Evolutionary conservation across 2,888 invertebrate genomes (phyloP), one percentile per base, ranked within the genome.

Genomic region (Strigamia transsilvanica): DNA sequence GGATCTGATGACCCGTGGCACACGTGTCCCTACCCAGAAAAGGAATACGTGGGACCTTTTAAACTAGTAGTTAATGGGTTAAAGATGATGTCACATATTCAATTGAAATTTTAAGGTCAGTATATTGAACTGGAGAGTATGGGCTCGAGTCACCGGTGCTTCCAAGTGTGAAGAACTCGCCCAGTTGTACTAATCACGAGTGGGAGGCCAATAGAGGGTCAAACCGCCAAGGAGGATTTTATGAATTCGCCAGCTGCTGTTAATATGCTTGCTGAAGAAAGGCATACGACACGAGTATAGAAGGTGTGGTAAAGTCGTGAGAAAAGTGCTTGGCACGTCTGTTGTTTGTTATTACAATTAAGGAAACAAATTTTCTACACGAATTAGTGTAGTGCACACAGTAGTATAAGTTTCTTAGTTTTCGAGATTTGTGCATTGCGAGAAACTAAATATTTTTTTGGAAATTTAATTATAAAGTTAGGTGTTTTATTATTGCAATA

Each of bases 151-250:
- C 73, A 27, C 73, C 23, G 73, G 73, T 73, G 73, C 32, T 27
- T 73, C 73, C 73, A 73, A 73, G 73, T 73, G 73, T 73, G 73
- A 73, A 73, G 73, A 73, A 32, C 73, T 73, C 15, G 32, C 73
- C 73, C 73, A 73, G 73, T 73, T 73, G 73, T 32, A 73, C 73
- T 73, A 73, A 73, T 73, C 73, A 73, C 23, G 73, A 73, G 73
- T 73, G 27, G 23, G 73, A 73, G 73, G 73, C 73, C 73, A 73
- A 73, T 73, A 73, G 73, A 73, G 73, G 73, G 73, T 73, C 73
- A 73, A 73, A 73, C 73, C 73, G 73, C 73, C 73, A 73, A 73
- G 73, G 73, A 73, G 73, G 73, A 73, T 73, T 73, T 73, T 73
- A 73, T 73, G 73, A 73, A 73, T 73, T 73, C 32, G 32, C 73